Evolutionary conservation across 2,113 vertebrate genomes (phyloP), one percentile per base, ranked within the genome.

Genomic region (Notarius lentiginosus): DNA sequence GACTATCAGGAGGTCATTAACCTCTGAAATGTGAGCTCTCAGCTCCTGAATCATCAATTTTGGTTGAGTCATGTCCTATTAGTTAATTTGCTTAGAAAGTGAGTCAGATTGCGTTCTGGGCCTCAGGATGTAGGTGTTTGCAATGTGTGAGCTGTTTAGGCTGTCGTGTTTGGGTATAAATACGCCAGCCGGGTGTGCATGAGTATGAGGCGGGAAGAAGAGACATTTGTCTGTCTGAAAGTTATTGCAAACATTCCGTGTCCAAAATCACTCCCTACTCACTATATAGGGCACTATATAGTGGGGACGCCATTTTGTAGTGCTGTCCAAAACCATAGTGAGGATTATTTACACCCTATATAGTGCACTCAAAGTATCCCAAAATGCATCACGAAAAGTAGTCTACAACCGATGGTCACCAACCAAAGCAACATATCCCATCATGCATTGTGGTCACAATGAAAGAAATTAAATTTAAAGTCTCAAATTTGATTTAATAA

Each of bases 91-190:
- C 49, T 76, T 76, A 53, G 22, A 76, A 76, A 7, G 11, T n/a
- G 73, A 76, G 49, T 76, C 73, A 76, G 73, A 76, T 76, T 76
- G 73, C 11, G 22, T 47, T 24, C 73, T 53, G 73, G 73, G 49
- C 47, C 73, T 51, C 73, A 24, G 47, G 11, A 51, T 53, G 73
- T 51, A n/a, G 73, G 73, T 1, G 47, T 76, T 14, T 53, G 49
- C 4, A 76, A 53, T 5, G n/a, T 1, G 0, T 49, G 72, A 22
- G 41, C 20, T 76, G 73, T 76, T 51, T n/a, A 49, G 12, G 22
- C 47, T 76, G 70, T 20, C 1, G 41, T 49, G 70, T 51, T 76
- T 76, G 73, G 10, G 20, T 76, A 51, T 51, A n/a, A 76, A 76
- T 51, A 51, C 14, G 49, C 73, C 41, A 24, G 20, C 10, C 41